Evolutionary conservation across 2,888 invertebrate species (phyloP), one percentile per base, ranked within the genome.

Genomic region (Oligia fasciuncula): DNA sequence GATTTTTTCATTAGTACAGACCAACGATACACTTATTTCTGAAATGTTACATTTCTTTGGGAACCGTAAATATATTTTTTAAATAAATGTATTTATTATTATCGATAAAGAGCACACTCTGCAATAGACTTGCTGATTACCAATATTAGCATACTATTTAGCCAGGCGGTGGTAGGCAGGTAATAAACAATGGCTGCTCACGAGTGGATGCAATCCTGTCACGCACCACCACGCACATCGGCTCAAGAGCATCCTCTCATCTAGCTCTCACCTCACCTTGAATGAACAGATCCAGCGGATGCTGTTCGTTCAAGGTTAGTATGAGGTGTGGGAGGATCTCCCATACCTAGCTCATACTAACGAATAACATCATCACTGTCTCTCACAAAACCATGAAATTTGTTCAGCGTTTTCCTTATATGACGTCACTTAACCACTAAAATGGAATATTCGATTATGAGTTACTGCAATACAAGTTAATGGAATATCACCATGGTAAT

Each of bases 261-360:
- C 29, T 86, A 29, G 17, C 73, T 73, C 72, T 82, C 77, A 71
- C 54, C n/a, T 85, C 40, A 19, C 77, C 78, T 84, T 72, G 86
- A 77, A 40, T 29, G 17, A 46, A 13, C 51, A n/a, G 35, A 54
- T 43, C 54, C 54, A 66, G 17, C 57, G 9, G 57, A 57, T n/a
- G 57, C 11, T 57, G 57, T n/a, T 57, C 57, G 23, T 57, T 57
- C 23, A n/a, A 23, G 57, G 11, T 57, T 23, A 23, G 9, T n/a
- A 23, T 23, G 57, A 60, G 57, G 11, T 60, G n/a, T 60, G 57
- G 57, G 57, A n/a, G n/a, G 57, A 13, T 40, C 51, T 66, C 43
- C 29, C 29, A 68, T 35, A 68, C 54, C 62, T 6, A 71, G 46
- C 62, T 4, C 57, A 46, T 40, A 40, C 35, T n/a, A 29, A 46